A percentile compares a stretch with the other conserved stretches of the same genome.
Conservation (phyloP, 2,113 vertebrate species). For the Phainopepla nitens region DNA sequence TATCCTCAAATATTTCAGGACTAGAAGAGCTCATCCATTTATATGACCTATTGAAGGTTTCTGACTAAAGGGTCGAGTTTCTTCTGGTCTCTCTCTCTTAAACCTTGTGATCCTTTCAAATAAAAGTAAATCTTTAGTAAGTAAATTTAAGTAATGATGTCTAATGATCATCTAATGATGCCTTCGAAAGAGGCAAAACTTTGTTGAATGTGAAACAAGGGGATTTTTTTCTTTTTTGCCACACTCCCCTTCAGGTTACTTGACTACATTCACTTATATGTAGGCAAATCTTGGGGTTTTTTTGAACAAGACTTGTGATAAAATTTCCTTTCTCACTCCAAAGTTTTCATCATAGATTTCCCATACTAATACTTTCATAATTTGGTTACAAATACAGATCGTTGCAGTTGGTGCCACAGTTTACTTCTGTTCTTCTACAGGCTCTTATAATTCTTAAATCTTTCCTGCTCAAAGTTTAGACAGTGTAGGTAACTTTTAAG, state of each 20-base stretch:
- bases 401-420: not conserved
- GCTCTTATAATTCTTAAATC: not conserved
- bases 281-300: not conserved
- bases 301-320: not conserved
- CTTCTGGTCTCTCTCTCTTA: not conserved
- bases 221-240: not conserved
- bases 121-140: not conserved
- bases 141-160: too few relatives aligned
- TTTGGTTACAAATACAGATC: not conserved
- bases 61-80: not conserved
- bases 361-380: not conserved
- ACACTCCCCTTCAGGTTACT: accelerated
- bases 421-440: not conserved
- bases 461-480: not conserved
- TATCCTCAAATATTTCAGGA: not conserved
- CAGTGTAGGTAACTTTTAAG: not conserved
- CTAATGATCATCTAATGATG: too few relatives aligned
- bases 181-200: not conserved
- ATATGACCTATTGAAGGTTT: not conserved
- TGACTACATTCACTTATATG: not conserved
- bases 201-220: not conserved
- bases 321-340: not conserved
- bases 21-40: not conserved
- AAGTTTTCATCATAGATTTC: not conserved
- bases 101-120: not conserved